phyloP scores from a whole-genome alignment of 2,113 vertebrate genomes.

The Oryzias melastigma region DNA sequence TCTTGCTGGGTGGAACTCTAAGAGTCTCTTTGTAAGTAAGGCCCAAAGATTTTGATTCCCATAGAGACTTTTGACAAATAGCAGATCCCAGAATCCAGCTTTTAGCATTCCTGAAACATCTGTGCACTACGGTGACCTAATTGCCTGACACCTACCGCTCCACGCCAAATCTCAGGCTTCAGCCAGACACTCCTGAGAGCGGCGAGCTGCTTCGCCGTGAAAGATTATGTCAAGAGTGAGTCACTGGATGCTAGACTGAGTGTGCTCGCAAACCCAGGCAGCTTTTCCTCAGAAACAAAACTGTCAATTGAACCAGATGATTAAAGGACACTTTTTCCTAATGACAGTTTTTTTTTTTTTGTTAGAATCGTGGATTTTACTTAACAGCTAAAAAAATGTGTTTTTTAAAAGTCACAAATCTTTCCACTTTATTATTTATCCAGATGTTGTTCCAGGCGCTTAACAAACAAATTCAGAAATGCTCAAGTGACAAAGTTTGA shows the following conservation, averaged over 20 bases:
- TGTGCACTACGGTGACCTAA: conserved; percentile 68
- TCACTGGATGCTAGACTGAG: conserved; percentile 45
- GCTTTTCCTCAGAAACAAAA: no score
- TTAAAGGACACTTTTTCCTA: no score
- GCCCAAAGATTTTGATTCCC: conserved; percentile 53
- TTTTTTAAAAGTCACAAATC: conserved; percentile 10
- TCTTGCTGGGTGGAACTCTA: conserved; percentile 67
- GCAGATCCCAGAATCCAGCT: conserved; percentile 53
- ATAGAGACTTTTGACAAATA: conserved; percentile 55
- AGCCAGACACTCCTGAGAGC: conserved; percentile 58
- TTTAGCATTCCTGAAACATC: conserved; percentile 57
- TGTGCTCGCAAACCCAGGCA: conserved; percentile 23
- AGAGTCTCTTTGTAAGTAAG: conserved; percentile 32
- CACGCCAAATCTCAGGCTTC: conserved; percentile 60
- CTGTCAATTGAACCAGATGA: no score
- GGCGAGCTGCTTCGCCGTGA: conserved; percentile 61
- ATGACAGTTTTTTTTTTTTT: no score
- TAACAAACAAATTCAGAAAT: conserved; percentile 62
- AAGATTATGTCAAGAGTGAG: conserved; percentile 70
- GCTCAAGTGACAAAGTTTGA: conserved; percentile 40
- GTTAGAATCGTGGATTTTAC: background rate
- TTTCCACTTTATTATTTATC: conserved; percentile 15
- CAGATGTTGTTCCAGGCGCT: conserved; percentile 53
- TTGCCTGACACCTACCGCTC: conserved; percentile 65
- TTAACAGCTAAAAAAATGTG: background rate